Percentiles rank a stretch among this genome's conserved stretches.
Conservation (phyloP, 2,888 invertebrate genomes). For the Pachydiplax longipennis region DNA sequence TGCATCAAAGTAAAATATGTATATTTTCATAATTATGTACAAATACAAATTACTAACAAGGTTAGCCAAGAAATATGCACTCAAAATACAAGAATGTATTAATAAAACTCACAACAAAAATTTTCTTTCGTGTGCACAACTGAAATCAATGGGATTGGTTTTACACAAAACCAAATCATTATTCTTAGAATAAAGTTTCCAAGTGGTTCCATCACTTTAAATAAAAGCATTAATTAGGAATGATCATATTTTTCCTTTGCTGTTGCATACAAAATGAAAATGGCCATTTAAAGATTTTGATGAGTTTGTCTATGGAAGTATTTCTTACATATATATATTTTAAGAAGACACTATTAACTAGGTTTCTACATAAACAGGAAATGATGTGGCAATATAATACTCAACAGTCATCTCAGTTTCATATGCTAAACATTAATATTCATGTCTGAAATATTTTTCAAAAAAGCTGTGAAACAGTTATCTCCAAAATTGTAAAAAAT, state of each 20-base stretch:
- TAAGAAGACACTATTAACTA: background rate
- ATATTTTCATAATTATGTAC: conserved; percentile 33
- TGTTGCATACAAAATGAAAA: background rate
- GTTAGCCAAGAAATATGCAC: background rate
- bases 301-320: background rate
- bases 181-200: background rate
- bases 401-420: background rate
- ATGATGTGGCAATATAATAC: background rate
- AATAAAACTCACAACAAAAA: background rate
- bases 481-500: background rate
- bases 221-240: conserved; percentile 16
- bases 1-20: background rate
- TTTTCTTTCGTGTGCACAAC: background rate
- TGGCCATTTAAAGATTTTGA: background rate
- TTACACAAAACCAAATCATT: background rate
- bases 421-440: background rate
- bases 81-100: background rate
- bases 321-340: background rate
- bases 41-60: background rate
- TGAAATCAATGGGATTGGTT: background rate
- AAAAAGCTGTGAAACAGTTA: background rate
- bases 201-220: background rate
- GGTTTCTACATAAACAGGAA: background rate
- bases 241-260: background rate
- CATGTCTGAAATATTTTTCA: background rate